phyloP scores from a whole-genome alignment of 2,888 invertebrate species.

The Conistra vaccinii region DNA sequence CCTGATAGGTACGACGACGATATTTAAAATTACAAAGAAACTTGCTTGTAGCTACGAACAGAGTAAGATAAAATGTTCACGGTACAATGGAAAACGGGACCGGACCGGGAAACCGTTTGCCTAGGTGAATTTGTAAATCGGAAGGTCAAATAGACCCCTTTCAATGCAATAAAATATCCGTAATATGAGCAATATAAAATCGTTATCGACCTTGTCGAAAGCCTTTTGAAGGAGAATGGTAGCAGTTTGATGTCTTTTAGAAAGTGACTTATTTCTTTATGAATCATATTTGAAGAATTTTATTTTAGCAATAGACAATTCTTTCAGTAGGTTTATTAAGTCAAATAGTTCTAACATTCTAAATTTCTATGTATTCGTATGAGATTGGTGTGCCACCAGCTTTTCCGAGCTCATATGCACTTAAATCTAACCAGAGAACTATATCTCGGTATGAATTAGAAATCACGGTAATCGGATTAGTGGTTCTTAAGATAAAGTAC shows the following conservation, averaged over 20 bases:
- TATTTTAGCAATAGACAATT: neutral
- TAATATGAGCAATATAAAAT: conserved; percentile 54
- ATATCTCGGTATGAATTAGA: neutral
- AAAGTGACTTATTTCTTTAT: conserved; percentile 11
- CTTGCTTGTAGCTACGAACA: conserved; percentile 5
- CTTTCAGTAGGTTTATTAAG: neutral
- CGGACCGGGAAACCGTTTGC: conserved; percentile 54
- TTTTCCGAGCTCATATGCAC: neutral
- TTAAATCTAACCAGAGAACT: too few species aligned
- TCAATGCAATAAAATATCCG: conserved; percentile 59
- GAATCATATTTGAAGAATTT: neutral
- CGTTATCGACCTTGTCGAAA: conserved; percentile 46
- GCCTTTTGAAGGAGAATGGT: conserved; percentile 28
- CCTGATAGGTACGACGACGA: neutral
- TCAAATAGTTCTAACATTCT: neutral
- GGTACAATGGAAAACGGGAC: conserved; percentile 52
- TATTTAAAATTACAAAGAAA: conserved; percentile 26
- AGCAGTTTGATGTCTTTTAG: conserved; percentile 44
- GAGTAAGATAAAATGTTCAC: conserved; percentile 58
- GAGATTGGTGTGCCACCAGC: neutral
- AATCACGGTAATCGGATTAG: neutral
- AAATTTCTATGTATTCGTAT: neutral
- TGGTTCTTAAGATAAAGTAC: neutral
- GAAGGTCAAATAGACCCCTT: conserved; percentile 56
- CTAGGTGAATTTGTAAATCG: conserved; percentile 60